Evolutionary conservation across 2,888 invertebrate genomes (phyloP).

Genomic region (Schizotus pectinicornis): DNA sequence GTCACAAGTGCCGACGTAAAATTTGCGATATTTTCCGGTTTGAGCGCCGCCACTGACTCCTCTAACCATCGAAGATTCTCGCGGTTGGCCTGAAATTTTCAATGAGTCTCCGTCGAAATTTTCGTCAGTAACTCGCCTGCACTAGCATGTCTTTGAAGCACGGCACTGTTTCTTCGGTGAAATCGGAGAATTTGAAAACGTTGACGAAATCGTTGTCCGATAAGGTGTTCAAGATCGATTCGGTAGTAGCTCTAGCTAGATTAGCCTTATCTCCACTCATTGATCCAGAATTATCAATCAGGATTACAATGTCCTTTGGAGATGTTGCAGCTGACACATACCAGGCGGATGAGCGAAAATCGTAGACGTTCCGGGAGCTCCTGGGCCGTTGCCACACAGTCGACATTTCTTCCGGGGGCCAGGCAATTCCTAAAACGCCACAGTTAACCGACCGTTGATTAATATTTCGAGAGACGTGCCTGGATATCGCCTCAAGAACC

Average conservation of each 20-base stretch:
- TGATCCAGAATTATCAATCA: slow-evolving; percentile 90
- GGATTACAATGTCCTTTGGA: slow-evolving; percentile 94
- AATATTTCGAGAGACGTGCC: slow-evolving; percentile 60
- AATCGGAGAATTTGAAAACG: slow-evolving; percentile 87
- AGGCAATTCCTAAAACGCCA: slow-evolving; percentile 69
- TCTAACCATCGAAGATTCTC: slow-evolving; percentile 84
- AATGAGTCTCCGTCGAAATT: not conserved
- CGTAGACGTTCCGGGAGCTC: slow-evolving; percentile 85
- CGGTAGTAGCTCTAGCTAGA: slow-evolving; percentile 87
- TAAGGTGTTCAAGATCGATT: slow-evolving; percentile 90
- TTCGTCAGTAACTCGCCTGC: slow-evolving; percentile 64
- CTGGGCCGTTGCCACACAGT: slow-evolving; percentile 69
- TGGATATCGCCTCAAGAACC: slow-evolving; percentile 94
- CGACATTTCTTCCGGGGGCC: slow-evolving; percentile 77
- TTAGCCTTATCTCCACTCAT: slow-evolving; percentile 84
- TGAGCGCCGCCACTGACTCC: slow-evolving; percentile 74
- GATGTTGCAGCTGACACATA: slow-evolving; percentile 97
- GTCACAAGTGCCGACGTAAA: slow-evolving; percentile 90
- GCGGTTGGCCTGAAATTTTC: slow-evolving; percentile 70
- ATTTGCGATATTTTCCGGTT: slow-evolving; percentile 84
- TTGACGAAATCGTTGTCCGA: slow-evolving; percentile 98
- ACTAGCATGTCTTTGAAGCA: slow-evolving; percentile 92
- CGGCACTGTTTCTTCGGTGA: slow-evolving; percentile 81
- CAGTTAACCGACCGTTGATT: not conserved
- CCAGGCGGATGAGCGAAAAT: slow-evolving; percentile 94